Percentiles rank a stretch among this genome's conserved stretches.
phyloP scores from a whole-genome alignment of 2,113 vertebrate species.

The Festucalex cinctus region DNA sequence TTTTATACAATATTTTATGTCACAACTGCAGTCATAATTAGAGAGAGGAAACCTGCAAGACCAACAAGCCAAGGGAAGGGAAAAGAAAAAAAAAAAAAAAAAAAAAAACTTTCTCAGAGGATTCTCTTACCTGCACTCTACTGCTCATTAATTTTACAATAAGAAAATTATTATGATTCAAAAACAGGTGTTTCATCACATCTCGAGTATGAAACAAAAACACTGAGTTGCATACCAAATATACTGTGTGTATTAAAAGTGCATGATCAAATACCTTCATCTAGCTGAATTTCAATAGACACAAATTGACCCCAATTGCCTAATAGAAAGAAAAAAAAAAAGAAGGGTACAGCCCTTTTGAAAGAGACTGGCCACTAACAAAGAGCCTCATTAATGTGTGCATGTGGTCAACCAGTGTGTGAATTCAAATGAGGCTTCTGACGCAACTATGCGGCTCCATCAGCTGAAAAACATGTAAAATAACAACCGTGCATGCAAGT shows the following conservation, averaged over 20 bases:
- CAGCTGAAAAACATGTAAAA: constrained; percentile 26
- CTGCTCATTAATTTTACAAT: no score
- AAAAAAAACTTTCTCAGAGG: not conserved
- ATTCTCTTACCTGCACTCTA: no score
- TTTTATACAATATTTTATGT: not conserved
- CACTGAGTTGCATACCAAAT: not conserved
- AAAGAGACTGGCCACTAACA: constrained; percentile 27
- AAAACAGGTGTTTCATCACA: no score
- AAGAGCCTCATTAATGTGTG: constrained; percentile 42
- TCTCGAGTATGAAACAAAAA: not conserved
- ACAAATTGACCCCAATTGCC: constrained; percentile 52
- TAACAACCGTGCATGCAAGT: constrained; percentile 23
- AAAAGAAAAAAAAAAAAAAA: not conserved
- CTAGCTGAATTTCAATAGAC: constrained; percentile 13
- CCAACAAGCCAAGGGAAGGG: not conserved
- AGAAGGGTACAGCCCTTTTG: constrained; percentile 14
- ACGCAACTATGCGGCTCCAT: constrained; percentile 24
- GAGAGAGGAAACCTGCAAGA: no score
- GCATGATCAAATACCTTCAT: not conserved
- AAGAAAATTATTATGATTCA: no score
- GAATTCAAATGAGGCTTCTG: constrained; percentile 42
- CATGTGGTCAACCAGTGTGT: constrained; percentile 34
- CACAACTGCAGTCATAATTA: no score
- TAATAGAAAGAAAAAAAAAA: constrained; percentile 31
- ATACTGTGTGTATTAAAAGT: not conserved